Evolutionary conservation across 2,797 vertebrate genomes (phyloP).

Genomic region (Nyctalus aviator): DNA sequence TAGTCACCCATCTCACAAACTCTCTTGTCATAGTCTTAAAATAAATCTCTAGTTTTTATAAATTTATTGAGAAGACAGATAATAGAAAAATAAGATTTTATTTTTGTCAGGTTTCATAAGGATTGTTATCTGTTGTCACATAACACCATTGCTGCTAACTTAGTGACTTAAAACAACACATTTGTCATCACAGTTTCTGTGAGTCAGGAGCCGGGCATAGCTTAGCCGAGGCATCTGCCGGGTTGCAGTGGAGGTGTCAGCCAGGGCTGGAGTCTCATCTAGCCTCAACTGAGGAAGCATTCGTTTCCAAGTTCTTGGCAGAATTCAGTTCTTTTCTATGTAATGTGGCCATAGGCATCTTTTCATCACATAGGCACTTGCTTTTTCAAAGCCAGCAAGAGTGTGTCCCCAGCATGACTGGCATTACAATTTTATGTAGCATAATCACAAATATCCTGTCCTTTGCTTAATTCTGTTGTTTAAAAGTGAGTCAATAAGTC

Average conservation of each 20-base stretch:
- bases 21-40: not conserved
- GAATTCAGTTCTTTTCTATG: not conserved
- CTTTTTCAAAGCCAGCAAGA: not conserved
- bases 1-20: not conserved
- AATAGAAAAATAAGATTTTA: not conserved
- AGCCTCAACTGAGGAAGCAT: not conserved
- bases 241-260: not conserved
- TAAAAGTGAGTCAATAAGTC: not conserved
- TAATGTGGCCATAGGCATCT: not conserved
- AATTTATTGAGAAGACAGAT: not conserved
- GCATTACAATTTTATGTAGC: fast-evolving
- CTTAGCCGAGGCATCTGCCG: not conserved
- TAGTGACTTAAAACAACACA: not conserved
- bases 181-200: not conserved
- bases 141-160: not conserved
- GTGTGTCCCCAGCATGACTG: not conserved
- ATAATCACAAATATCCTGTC: not conserved
- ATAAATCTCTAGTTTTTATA: constrained; percentile 10
- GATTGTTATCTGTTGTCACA: not conserved
- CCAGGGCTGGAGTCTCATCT: not conserved
- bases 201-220: not conserved
- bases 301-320: not conserved
- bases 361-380: not conserved
- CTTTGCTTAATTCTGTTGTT: not conserved
- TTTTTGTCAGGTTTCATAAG: not conserved